Evolutionary conservation across 2,113 vertebrate species (phyloP), one percentile per base, ranked within the genome.

Genomic region (Dermatemys mawii): DNA sequence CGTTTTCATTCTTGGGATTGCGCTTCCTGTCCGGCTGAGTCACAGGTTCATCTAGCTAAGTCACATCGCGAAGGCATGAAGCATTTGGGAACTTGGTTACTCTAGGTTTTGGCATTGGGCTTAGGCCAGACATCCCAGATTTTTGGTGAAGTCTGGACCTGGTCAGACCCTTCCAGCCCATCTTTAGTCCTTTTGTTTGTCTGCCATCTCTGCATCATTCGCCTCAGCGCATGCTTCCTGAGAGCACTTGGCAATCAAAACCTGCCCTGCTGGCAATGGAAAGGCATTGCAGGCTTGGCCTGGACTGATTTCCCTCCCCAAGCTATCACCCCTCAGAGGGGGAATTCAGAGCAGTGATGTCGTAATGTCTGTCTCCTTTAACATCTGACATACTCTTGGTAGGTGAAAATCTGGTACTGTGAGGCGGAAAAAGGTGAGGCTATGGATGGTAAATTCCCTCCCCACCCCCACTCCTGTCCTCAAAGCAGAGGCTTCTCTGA

Each of bases 131-230:
- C 79, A 16, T 51, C 7, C 91, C 82, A 19, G n/a, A 38, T 79
- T 1, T 6, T 73, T 49, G 44, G 29, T 46, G 38, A 78, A 0
- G 24, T 0, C 24, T 53, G 2, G 2, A 50, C 54, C 38, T 38
- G 46, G 82, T 80, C 76, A 55, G 73, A 81, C 54, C 93, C 88
- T 88, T 92, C 79, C 70, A 96, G 70, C 76, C 70, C 67, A 91
- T 95, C 89, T 91, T 67, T 80, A 90, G 90, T 70, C 86, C 84
- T 91, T 90, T 87, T 96, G 84, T 76, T 44, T 93, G 83, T 44
- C 92, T 92, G 84, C 92, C 91, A 90, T 38, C 17, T 96, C 81
- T 46, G 48, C 29, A 79, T 87, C 0, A 1, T 55, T 90, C 49
- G 93, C 78, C 63, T 79, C 89, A 95, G 78, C 6, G 27, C 82